Evolutionary conservation across 2,888 invertebrate genomes (phyloP).

Genomic region (Mesorhabditis spiculigera): DNA sequence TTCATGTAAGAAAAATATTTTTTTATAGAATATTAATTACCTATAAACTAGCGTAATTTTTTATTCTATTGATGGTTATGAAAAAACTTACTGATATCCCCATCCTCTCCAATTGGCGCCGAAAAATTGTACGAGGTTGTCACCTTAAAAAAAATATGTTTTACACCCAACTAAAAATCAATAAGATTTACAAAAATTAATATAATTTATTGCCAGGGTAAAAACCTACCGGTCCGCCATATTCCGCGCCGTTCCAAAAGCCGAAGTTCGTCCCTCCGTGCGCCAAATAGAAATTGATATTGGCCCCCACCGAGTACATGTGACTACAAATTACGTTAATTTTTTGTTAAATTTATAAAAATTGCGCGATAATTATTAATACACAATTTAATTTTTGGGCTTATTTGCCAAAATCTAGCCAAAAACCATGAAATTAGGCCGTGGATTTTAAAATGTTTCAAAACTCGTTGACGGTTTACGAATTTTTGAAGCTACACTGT

Average conservation of each 20-base stretch:
- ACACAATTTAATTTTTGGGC: no score
- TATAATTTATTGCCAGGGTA: background rate
- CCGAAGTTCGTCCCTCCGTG: constrained; percentile 57
- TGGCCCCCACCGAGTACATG: constrained; percentile 41
- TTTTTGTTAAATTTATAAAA: background rate
- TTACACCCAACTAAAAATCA: no score
- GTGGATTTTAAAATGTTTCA: no score
- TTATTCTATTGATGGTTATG: background rate
- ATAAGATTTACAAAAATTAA: background rate
- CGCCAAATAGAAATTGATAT: constrained; percentile 55
- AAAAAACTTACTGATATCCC: constrained; percentile 35
- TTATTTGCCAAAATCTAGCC: no score
- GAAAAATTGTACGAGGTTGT: constrained; percentile 39
- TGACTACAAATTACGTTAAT: constrained; percentile 8
- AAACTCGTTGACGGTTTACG: no score
- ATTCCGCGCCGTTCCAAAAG: constrained; percentile 52
- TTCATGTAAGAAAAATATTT: background rate
- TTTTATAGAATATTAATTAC: background rate
- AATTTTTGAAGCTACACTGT: no score
- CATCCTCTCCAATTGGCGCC: constrained; percentile 55
- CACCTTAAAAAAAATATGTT: constrained; percentile 15
- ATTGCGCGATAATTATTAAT: background rate
- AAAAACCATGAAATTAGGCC: no score
- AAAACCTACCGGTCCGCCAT: constrained; percentile 27
- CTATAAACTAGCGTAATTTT: background rate